phyloP scores from a whole-genome alignment of 2,797 vertebrate genomes.

The Stomatorhinus walkeri region DNA sequence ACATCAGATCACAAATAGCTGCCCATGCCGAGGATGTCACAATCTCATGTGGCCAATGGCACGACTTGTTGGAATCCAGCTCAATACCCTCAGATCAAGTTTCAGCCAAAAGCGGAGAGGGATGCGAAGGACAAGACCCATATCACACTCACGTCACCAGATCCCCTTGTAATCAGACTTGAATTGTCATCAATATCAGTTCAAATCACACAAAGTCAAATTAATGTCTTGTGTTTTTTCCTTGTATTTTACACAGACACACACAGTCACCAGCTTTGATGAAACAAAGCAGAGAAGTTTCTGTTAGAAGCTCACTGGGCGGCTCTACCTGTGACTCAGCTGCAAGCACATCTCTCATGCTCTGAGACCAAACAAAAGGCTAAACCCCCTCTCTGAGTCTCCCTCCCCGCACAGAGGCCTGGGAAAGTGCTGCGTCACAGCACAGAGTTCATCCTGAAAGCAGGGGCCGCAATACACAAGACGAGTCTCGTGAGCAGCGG shows the following conservation, averaged over 20 bases:
- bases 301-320: background rate
- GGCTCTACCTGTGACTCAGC: slow-evolving; percentile 41
- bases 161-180: slow-evolving; percentile 29
- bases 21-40: slow-evolving; percentile 22
- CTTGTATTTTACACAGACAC: background rate
- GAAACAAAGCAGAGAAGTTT: background rate
- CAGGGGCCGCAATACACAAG: background rate
- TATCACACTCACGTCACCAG: slow-evolving; percentile 30
- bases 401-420: slow-evolving; percentile 11
- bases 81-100: slow-evolving; percentile 24
- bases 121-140: slow-evolving; percentile 26
- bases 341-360: slow-evolving; percentile 27
- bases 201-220: background rate
- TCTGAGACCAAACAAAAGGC: slow-evolving; percentile 30
- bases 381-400: slow-evolving; percentile 20
- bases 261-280: background rate
- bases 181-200: background rate
- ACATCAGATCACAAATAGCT: slow-evolving; percentile 15
- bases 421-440: slow-evolving; percentile 20
- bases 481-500: background rate
- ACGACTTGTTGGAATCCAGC: background rate
- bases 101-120: slow-evolving; percentile 32
- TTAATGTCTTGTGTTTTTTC: background rate
- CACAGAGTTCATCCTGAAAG: slow-evolving; percentile 25
- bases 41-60: slow-evolving; percentile 23